phyloP scores from a whole-genome alignment of 2,113 vertebrate genomes.

The Hippocampus mohnikei region DNA sequence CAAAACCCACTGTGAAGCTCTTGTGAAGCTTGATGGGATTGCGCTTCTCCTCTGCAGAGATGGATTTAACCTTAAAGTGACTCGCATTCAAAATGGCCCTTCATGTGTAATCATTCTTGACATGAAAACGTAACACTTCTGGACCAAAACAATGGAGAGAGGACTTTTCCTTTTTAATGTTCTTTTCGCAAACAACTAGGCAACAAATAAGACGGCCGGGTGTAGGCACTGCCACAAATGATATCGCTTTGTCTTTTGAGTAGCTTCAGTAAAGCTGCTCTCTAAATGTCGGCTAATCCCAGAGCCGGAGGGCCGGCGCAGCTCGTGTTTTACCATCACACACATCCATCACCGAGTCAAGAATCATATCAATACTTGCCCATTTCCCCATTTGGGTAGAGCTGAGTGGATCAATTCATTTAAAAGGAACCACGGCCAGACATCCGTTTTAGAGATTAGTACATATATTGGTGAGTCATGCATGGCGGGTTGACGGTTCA shows the following conservation, averaged over 20 bases:
- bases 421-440: constrained; percentile 80
- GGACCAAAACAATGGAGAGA: constrained; percentile 10
- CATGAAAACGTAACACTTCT: constrained; percentile 21
- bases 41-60: constrained; percentile 35
- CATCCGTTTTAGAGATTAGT: constrained; percentile 84
- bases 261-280: constrained; percentile 46
- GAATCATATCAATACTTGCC: constrained; percentile 78
- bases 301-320: constrained; percentile 45
- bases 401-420: constrained; percentile 80
- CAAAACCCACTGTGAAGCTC: constrained; percentile 47
- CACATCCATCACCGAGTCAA: constrained; percentile 74
- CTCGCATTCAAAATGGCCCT: constrained; percentile 28
- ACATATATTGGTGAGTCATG: constrained; percentile 78
- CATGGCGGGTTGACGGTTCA: constrained; percentile 85
- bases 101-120: constrained; percentile 18
- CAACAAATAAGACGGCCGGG: constrained; percentile 32
- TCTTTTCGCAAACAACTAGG: constrained; percentile 7
- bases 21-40: constrained; percentile 40
- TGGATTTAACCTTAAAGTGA: constrained; percentile 38
- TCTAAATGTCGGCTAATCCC: constrained; percentile 47
- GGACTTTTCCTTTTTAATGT: constrained; percentile 22
- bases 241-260: constrained; percentile 51
- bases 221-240: constrained; percentile 47
- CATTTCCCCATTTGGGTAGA: constrained; percentile 77
- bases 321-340: constrained; percentile 68